phyloP scores from a whole-genome alignment of 2,888 invertebrate species.

The Dynastes tityus region DNA sequence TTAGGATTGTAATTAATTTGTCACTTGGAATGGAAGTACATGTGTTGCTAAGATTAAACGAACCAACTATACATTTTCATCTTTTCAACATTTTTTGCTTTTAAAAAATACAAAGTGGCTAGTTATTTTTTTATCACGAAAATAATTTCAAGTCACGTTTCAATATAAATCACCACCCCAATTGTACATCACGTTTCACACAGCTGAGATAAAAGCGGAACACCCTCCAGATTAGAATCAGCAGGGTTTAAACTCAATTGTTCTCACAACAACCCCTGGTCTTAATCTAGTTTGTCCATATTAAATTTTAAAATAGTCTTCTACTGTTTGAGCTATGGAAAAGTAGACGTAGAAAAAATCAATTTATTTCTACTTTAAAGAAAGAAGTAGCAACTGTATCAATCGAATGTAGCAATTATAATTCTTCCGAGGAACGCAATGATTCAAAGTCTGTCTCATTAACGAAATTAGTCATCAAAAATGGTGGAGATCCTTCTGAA shows the following conservation, averaged over 20 bases:
- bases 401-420: background rate
- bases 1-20: no score
- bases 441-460: background rate
- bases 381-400: background rate
- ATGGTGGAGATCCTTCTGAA: background rate
- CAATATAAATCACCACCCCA: no score
- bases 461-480: slow-evolving; percentile 10
- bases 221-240: slow-evolving; percentile 3
- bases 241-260: background rate
- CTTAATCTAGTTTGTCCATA: slow-evolving; percentile 2
- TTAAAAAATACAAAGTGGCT: no score
- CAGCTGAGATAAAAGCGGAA: background rate
- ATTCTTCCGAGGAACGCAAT: background rate
- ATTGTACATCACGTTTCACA: no score
- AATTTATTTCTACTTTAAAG: background rate
- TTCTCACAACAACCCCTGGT: background rate
- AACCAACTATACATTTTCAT: no score
- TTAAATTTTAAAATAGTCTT: background rate
- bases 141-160: no score
- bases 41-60: no score
- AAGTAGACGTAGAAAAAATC: background rate
- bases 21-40: no score
- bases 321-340: background rate
- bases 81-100: no score
- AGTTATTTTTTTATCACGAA: no score